phyloP scores from a whole-genome alignment of 2,113 vertebrate species.

The Heterotilapia buettikoferi region DNA sequence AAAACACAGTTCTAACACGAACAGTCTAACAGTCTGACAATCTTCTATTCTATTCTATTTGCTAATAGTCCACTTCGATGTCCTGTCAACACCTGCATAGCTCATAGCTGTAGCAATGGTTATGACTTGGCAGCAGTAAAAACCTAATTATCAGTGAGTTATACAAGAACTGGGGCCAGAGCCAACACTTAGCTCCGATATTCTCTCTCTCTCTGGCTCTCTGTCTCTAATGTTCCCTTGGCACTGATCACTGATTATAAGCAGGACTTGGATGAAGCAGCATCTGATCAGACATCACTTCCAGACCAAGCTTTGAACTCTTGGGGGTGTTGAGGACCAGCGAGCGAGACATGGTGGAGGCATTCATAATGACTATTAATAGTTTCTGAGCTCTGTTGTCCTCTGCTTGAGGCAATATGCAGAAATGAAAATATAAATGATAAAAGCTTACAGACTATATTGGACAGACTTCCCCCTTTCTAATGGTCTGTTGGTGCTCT shows the following conservation, averaged over 20 bases:
- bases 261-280: neutral
- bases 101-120: neutral
- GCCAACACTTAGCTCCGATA: neutral
- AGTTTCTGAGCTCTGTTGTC: neutral
- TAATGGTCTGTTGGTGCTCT: neutral
- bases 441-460: neutral
- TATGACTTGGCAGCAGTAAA: constrained; percentile 16
- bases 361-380: neutral
- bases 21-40: neutral
- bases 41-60: neutral
- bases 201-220: neutral
- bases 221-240: neutral
- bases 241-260: neutral
- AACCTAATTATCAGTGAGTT: constrained; percentile 39
- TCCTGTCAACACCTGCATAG: neutral
- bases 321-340: neutral
- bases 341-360: neutral
- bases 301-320: neutral
- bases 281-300: neutral
- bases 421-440: neutral
- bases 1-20: neutral
- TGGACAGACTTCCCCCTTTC: neutral
- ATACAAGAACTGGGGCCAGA: neutral
- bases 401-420: neutral
- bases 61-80: neutral